A percentile compares a stretch with the other conserved stretches of the same genome.
Conservation (phyloP, 2,888 invertebrate species). For the Iphiclides podalirius region DNA sequence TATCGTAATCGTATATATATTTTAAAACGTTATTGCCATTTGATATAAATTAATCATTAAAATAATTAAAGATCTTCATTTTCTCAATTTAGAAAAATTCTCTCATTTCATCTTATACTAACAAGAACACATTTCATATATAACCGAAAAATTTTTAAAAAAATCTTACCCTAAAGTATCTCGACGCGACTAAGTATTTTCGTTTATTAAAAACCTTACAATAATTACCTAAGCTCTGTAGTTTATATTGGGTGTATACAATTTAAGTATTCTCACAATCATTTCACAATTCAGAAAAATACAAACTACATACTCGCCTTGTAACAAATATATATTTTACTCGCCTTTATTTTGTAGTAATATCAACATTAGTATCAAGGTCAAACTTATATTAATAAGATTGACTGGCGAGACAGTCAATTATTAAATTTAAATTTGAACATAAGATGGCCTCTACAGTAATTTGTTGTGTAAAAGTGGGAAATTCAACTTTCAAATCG, state of each 20-base stretch:
- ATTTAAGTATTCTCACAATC: slow-evolving; percentile 23
- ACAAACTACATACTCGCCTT: slow-evolving; percentile 12
- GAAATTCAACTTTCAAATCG: too few species aligned
- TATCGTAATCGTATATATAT: background rate
- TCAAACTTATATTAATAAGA: too few species aligned
- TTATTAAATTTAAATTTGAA: too few species aligned
- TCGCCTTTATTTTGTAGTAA: too few species aligned
- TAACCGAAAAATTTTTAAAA: slow-evolving; percentile 36
- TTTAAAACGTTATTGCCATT: slow-evolving; percentile 16
- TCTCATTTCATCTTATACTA: slow-evolving; percentile 38
- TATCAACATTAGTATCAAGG: too few species aligned
- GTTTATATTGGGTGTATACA: slow-evolving; percentile 46
- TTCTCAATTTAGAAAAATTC: slow-evolving; percentile 31
- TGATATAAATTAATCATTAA: slow-evolving; percentile 8
- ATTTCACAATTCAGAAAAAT: too few species aligned
- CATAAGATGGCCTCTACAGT: too few species aligned
- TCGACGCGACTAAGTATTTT: slow-evolving; percentile 42
- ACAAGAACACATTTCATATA: slow-evolving; percentile 58
- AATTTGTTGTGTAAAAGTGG: too few species aligned
- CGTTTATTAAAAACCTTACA: slow-evolving; percentile 29
- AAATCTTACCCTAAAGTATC: slow-evolving; percentile 41
- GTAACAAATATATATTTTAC: too few species aligned
- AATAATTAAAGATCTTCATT: slow-evolving; percentile 21
- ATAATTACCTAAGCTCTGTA: slow-evolving; percentile 57
- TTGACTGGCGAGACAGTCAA: too few species aligned